Percentiles rank a stretch among this genome's conserved stretches.
These are phyloP conservation scores for Ceyx melanurus DNA, from an alignment of 2,113 vertebrate genomes.

Conservation along the genomic window DNA sequence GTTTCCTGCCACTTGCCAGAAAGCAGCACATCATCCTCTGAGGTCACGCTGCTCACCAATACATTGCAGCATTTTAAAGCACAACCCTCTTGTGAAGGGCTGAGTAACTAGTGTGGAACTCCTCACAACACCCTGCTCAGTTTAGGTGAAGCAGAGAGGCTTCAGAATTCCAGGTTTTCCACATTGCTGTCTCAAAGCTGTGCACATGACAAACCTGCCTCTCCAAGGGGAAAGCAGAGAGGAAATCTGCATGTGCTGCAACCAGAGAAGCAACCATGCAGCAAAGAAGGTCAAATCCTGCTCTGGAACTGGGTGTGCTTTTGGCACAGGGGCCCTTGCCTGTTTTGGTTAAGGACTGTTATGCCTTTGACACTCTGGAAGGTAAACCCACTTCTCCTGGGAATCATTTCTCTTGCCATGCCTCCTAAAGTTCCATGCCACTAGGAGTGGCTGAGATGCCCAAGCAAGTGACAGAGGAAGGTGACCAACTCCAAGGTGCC, in stretches of 20 bases:
- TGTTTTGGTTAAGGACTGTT: background rate
- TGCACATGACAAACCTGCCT: background rate
- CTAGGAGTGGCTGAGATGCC: background rate
- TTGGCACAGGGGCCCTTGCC: background rate
- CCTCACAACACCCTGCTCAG: background rate
- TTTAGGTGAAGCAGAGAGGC: background rate
- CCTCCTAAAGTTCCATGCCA: background rate
- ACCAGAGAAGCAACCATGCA: background rate
- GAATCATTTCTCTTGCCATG: background rate
- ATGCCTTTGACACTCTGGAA: background rate
- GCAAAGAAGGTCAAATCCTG: background rate
- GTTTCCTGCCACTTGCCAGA: background rate
- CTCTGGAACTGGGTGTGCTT: background rate
- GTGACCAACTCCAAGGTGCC: background rate
- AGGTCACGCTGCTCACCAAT: background rate
- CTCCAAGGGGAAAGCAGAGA: background rate
- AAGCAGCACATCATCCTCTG: background rate
- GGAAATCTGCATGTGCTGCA: background rate
- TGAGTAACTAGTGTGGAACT: background rate
- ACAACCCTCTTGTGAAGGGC: background rate
- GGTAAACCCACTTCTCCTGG: background rate
- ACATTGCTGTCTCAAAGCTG: background rate
- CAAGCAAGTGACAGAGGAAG: background rate
- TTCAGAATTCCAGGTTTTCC: background rate
- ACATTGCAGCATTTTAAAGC: background rate